Conservation (phyloP, 30 jellyfish, hydroid and myxozoan species). For the Hydractinia symbiolongicarpus region DNA sequence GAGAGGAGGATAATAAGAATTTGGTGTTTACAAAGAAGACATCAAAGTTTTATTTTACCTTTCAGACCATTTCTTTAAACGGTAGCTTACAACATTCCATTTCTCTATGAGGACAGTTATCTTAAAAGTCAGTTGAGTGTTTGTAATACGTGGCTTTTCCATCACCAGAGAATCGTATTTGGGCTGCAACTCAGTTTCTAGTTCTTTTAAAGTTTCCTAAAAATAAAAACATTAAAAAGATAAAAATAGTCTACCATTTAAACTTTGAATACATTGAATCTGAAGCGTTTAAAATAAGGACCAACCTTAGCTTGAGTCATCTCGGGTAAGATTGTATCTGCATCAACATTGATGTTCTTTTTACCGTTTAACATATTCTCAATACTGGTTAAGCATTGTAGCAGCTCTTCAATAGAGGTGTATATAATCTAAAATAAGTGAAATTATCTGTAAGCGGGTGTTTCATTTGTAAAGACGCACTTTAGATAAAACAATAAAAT, state of each 20-base stretch:
- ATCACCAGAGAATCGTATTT: conserved; percentile 44
- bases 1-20: too few species aligned
- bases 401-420: conserved; percentile 44
- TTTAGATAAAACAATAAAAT: neutral
- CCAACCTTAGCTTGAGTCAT: conserved; percentile 45
- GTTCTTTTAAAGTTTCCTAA: conserved; percentile 41
- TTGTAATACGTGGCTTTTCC: conserved; percentile 36
- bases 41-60: conserved; percentile 27
- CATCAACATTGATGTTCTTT: conserved; percentile 49
- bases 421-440: conserved; percentile 37
- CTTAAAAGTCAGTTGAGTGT: conserved; percentile 50
- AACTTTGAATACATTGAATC: neutral
- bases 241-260: neutral
- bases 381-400: conserved; percentile 35
- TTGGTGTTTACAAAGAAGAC: too few species aligned
- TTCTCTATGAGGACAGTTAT: conserved; percentile 60
- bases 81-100: conserved; percentile 59
- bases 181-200: conserved; percentile 25
- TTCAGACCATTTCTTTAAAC: conserved; percentile 52
- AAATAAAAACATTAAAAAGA: neutral
- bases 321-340: conserved; percentile 50
- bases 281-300: neutral
- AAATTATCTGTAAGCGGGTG: neutral
- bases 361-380: conserved; percentile 55
- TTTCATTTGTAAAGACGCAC: too few species aligned